Conservation (phyloP, 2,113 vertebrate genomes). For the Mesocricetus auratus region DNA sequence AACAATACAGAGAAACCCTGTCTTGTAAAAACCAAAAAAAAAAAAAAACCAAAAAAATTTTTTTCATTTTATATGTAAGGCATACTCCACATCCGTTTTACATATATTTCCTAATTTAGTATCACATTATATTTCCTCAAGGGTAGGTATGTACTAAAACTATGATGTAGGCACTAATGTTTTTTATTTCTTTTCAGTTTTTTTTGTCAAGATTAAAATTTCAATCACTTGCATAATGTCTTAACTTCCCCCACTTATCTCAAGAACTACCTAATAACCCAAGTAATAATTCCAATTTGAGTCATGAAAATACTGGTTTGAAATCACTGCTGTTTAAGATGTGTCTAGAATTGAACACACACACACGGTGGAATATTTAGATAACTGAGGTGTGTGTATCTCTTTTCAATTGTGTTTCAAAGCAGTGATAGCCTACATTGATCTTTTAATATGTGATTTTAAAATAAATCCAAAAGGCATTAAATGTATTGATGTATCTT, state of each 20-base stretch:
- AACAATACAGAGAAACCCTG: no score
- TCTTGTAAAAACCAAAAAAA: no score
- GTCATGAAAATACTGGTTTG: constrained; percentile 54
- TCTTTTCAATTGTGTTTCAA: constrained; percentile 65
- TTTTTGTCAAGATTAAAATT: constrained; percentile 61
- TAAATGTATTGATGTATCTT: constrained; percentile 57
- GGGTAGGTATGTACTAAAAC: constrained; percentile 36
- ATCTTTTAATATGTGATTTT: constrained; percentile 71
- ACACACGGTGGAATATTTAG: constrained; percentile 61
- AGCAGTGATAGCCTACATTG: constrained; percentile 60
- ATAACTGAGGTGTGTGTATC: constrained; percentile 41
- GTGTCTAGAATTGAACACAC: constrained; percentile 48
- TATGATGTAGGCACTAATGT: constrained; percentile 47
- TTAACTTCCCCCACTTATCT: constrained; percentile 32
- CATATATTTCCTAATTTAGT: constrained; percentile 10
- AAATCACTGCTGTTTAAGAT: constrained; percentile 72
- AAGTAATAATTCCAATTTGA: constrained; percentile 53
- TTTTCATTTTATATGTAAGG: constrained; percentile 24
- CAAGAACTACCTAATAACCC: constrained; percentile 52
- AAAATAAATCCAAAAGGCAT: constrained; percentile 66
- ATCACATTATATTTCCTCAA: constrained; percentile 43
- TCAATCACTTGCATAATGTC: constrained; percentile 53
- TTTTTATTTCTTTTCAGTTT: constrained; percentile 13
- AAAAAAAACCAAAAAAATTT: no score
- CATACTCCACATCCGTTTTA: background rate